phyloP scores from a whole-genome alignment of 2,888 invertebrate species.

The Euplagia quadripunctaria region DNA sequence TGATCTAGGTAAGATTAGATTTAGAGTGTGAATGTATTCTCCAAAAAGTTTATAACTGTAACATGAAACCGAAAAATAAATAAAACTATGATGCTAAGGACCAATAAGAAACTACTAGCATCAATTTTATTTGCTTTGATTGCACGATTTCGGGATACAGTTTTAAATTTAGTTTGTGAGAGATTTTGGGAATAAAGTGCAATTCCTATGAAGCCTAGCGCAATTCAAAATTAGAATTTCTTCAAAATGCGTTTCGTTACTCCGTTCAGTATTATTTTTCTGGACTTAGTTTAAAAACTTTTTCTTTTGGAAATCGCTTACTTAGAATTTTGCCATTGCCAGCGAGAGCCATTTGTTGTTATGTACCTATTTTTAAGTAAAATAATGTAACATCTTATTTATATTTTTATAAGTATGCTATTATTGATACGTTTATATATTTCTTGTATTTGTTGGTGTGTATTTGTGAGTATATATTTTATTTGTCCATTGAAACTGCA shows the following conservation, averaged over 20 bases:
- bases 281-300: background rate
- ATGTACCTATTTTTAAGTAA: background rate
- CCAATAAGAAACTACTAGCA: too few relatives aligned
- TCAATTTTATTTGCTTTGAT: slow-evolving; percentile 6
- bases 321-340: too few relatives aligned
- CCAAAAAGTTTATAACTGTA: slow-evolving; percentile 30
- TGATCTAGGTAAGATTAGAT: slow-evolving; percentile 73
- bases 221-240: slow-evolving; percentile 28
- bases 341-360: background rate
- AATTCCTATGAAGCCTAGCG: slow-evolving; percentile 47
- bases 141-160: slow-evolving; percentile 16
- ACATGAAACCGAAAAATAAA: slow-evolving; percentile 5
- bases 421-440: background rate
- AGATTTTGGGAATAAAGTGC: slow-evolving; percentile 53
- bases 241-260: background rate
- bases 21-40: slow-evolving; percentile 45
- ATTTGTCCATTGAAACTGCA: slow-evolving; percentile 7
- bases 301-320: background rate
- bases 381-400: background rate
- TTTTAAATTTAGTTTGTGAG: slow-evolving; percentile 35
- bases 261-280: background rate
- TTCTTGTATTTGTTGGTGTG: background rate
- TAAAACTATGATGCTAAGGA: too few relatives aligned
- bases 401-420: background rate
- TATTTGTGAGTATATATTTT: slow-evolving; percentile 9